Conservation (phyloP, 2,113 vertebrate species). For the Hemiprocne comata region DNA sequence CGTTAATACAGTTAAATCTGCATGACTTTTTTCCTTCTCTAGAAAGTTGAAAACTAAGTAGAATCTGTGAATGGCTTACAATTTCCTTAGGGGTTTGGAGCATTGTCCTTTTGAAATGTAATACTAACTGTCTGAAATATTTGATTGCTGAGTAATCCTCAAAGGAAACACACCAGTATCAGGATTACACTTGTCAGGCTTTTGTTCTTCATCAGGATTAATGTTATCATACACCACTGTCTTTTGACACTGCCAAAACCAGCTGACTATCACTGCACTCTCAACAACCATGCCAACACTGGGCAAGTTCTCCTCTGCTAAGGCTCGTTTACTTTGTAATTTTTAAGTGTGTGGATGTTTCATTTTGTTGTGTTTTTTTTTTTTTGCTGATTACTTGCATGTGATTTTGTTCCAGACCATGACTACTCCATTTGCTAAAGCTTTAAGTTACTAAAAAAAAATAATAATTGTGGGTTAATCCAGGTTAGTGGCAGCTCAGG, state of each 20-base stretch:
- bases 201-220: conserved; percentile 12
- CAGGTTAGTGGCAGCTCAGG: neutral
- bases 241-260: neutral
- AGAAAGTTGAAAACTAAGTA: neutral
- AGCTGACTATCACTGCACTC: neutral
- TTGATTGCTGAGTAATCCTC: conserved; percentile 25
- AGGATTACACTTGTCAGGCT: conserved; percentile 21
- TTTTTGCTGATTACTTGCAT: neutral
- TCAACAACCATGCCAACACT: accelerated
- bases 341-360: neutral
- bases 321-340: neutral
- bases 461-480: neutral
- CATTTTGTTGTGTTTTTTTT: too few species aligned
- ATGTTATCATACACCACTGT: neutral
- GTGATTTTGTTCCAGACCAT: neutral
- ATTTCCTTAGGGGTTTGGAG: neutral
- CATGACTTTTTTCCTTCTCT: neutral
- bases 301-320: neutral
- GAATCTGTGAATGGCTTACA: neutral
- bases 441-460: neutral
- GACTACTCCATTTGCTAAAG: neutral
- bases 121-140: neutral
- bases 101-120: neutral
- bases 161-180: neutral
- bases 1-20: neutral